phyloP scores from a whole-genome alignment of 2,888 invertebrate species.

The Acleris sparsana region DNA sequence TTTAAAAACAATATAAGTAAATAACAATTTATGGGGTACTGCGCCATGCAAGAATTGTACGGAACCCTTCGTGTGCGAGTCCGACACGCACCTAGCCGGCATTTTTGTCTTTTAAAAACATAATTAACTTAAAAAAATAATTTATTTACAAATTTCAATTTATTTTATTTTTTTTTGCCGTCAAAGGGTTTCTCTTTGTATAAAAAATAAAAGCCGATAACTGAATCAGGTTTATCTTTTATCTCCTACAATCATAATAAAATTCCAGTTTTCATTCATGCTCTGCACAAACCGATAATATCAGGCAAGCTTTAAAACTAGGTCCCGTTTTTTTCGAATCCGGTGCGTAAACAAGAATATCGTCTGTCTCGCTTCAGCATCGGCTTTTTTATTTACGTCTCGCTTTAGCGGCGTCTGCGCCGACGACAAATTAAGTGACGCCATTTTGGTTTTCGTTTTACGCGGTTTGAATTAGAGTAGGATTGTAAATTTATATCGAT shows the following conservation, averaged over 20 bases:
- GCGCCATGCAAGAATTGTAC: too few species aligned
- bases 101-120: too few species aligned
- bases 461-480: slow-evolving; percentile 16
- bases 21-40: too few species aligned
- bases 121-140: too few species aligned
- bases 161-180: too few species aligned
- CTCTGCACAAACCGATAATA: slow-evolving; percentile 1
- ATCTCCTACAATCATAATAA: slow-evolving; percentile 16
- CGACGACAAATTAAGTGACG: slow-evolving; percentile 34
- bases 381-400: slow-evolving; percentile 19
- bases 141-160: too few species aligned
- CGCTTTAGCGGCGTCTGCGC: slow-evolving; percentile 12
- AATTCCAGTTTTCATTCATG: slow-evolving; percentile 35
- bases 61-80: too few species aligned
- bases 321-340: slow-evolving; percentile 57
- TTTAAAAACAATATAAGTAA: too few species aligned
- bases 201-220: too few species aligned
- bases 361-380: slow-evolving; percentile 38
- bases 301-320: slow-evolving; percentile 37
- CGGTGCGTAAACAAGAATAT: slow-evolving; percentile 57
- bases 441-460: slow-evolving; percentile 31
- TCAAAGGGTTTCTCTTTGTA: too few species aligned
- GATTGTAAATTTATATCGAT: slow-evolving; percentile 6
- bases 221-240: too few species aligned
- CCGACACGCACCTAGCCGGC: too few species aligned